phyloP scores from a whole-genome alignment of 2,113 vertebrate species.

The Microcebus tavaratra region DNA sequence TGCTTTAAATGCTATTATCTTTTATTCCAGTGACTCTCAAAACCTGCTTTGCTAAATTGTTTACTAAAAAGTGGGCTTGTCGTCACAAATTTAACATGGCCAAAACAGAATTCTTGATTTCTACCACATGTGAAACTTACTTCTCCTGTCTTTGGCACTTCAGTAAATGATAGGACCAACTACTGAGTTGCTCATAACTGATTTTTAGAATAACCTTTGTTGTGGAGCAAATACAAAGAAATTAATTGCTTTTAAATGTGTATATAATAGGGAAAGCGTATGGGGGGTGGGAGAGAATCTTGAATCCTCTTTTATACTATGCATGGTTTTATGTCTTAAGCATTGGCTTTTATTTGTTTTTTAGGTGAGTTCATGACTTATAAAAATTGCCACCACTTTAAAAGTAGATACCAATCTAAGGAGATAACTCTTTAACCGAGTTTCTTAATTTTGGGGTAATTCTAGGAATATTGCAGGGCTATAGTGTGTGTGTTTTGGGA shows the following conservation, averaged over 20 bases:
- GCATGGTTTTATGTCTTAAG: constrained; percentile 20
- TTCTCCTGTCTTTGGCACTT: background rate
- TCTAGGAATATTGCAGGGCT: background rate
- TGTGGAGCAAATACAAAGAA: background rate
- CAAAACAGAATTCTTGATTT: background rate
- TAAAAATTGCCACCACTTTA: background rate
- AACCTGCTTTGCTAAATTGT: background rate
- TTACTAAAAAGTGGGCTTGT: background rate
- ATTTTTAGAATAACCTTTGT: background rate
- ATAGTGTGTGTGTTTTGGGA: background rate
- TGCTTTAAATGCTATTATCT: background rate
- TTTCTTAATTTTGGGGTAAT: background rate
- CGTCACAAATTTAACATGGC: background rate
- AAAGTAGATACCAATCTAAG: background rate
- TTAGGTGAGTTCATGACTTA: background rate
- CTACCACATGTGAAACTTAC: background rate
- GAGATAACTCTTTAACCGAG: background rate
- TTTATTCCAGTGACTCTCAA: background rate
- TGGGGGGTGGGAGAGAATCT: background rate
- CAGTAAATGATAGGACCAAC: background rate
- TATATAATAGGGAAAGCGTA: background rate
- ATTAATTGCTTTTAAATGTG: constrained; percentile 3
- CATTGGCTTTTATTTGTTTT: background rate
- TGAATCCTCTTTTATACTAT: background rate
- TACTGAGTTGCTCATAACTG: background rate